Conservation (phyloP, 2,797 vertebrate species). For the Sebastes cheni region DNA sequence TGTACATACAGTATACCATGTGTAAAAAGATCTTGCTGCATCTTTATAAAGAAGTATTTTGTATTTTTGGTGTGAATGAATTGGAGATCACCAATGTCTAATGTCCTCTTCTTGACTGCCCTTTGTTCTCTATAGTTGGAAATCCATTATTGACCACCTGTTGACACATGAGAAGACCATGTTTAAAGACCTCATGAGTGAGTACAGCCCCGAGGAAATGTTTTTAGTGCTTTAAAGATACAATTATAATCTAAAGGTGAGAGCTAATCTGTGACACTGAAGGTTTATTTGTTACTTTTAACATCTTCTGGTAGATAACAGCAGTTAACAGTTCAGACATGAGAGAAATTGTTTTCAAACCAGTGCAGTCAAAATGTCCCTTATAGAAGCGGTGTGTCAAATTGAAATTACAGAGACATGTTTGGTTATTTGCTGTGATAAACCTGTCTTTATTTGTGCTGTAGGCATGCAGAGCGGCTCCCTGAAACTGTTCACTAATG, state of each 20-base stretch:
- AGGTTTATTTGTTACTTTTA: neutral
- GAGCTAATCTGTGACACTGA: neutral
- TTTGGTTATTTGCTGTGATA: neutral
- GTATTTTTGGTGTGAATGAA: neutral
- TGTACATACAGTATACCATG: too few species aligned
- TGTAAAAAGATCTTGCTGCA: neutral
- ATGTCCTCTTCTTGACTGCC: neutral
- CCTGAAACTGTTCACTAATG: constrained; percentile 90
- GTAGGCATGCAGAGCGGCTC: constrained; percentile 95
- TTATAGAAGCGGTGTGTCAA: neutral
- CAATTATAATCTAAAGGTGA: neutral
- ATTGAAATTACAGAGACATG: neutral
- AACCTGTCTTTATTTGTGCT: constrained; percentile 3
- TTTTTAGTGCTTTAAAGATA: neutral
- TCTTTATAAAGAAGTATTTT: neutral
- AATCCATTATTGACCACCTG: constrained; percentile 94
- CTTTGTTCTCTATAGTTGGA: constrained; percentile 86
- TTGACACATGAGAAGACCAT: constrained; percentile 98
- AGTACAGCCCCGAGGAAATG: constrained; percentile 72
- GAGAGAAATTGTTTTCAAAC: neutral
- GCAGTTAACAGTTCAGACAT: neutral
- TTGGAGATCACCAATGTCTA: neutral
- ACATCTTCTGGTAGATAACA: neutral
- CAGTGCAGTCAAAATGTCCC: neutral
- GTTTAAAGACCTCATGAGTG: constrained; percentile 99